Evolutionary conservation across 2,888 invertebrate species (phyloP).

Genomic region (Macrophya alboannulata): DNA sequence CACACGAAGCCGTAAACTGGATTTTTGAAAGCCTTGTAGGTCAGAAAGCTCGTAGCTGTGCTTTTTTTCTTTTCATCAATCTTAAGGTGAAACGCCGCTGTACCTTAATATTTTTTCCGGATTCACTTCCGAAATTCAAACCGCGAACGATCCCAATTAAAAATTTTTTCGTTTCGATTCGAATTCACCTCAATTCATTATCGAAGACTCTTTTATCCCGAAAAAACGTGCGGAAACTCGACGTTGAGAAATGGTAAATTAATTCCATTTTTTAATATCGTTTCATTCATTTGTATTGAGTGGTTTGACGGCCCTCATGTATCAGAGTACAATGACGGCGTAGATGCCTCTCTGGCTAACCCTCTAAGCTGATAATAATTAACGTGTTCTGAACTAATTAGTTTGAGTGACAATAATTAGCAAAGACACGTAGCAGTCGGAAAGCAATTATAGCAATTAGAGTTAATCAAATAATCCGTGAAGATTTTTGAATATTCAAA

Average conservation of each 20-base stretch:
- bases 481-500: not conserved
- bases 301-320: not conserved
- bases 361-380: constrained; percentile 16
- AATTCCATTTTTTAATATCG: not conserved
- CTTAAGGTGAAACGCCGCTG: not conserved
- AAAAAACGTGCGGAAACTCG: not conserved
- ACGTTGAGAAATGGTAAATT: not conserved
- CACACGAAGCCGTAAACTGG: constrained; percentile 30
- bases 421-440: not conserved
- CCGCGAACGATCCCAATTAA: not conserved
- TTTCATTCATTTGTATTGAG: not conserved
- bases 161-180: not conserved
- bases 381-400: constrained; percentile 14
- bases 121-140: not conserved
- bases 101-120: not conserved
- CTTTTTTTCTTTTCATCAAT: not conserved
- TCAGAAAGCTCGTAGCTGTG: not conserved
- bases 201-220: not conserved
- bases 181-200: not conserved
- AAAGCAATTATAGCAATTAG: not conserved
- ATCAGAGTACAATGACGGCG: not conserved
- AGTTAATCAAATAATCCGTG: not conserved
- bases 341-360: not conserved
- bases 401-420: not conserved
- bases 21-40: not conserved